Evolutionary conservation across 1,140 invertebrate species (phyloP), one percentile per base, ranked within the genome.

Genomic region (Magallana angulata): DNA sequence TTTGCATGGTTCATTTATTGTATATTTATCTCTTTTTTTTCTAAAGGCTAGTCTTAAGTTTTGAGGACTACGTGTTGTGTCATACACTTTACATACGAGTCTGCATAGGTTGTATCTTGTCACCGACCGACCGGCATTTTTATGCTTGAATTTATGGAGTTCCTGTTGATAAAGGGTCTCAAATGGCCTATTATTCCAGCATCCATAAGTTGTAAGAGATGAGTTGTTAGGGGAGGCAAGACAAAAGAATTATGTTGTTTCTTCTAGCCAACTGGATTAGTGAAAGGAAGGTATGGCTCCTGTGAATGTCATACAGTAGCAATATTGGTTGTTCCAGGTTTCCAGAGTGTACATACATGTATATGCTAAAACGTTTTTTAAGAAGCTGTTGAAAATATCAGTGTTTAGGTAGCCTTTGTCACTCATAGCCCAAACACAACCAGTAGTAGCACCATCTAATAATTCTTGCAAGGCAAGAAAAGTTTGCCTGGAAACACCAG

Each of bases 51-150:
- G 57, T 18, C 30, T 57, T 57, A 86, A n/a, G 14, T 88, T 88
- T 24, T 82, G 57, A 4, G 84, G 76, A 60, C 84, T 81, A 8
- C 83, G 62, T 6, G 80, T 80, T 4, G 16, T 82, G n/a, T 14
- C n/a, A 48, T 89, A 89, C 1, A 82, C 84, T 71, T 82, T 85
- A 16, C 84, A 87, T 9, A 24, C 88, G 8, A 89, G 59, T 16
- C 84, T 6, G 64, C 88, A 89, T 18, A 90, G 64, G 59, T 87
- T 85, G 12, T 87, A 85, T 56, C 82, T 84, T 57, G 81, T 84
- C 12, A 86, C 16, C 2, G 64, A 68, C 24, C 11, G 36, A 82
- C 48, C 60, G n/a, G 62, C 36, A 64, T 57, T 76, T 14, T 60
- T n/a, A 14, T 62, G 62, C 48, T 76, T 87, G 30, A 36, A 71